Conservation (phyloP, 2,888 invertebrate species). For the Baccha elongata region DNA sequence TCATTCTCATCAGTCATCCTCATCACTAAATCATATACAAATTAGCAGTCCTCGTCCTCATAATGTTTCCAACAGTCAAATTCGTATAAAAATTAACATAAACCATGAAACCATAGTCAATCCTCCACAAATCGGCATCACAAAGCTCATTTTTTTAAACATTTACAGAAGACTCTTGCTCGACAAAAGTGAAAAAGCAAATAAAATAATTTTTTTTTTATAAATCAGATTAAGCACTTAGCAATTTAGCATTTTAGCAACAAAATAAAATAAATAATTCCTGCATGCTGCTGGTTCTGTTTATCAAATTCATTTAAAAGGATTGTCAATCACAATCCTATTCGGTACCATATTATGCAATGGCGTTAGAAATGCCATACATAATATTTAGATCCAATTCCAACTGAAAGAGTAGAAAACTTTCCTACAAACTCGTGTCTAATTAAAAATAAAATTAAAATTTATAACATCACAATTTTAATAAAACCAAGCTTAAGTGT, state of each 20-base stretch:
- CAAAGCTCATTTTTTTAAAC: neutral
- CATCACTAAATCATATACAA: too few species aligned
- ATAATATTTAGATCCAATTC: too few species aligned
- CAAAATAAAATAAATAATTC: constrained; percentile 41
- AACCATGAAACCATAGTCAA: neutral
- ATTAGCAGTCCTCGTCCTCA: too few species aligned
- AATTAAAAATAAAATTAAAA: constrained; percentile 68
- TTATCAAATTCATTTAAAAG: constrained; percentile 40
- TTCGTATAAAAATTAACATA: too few species aligned
- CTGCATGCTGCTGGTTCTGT: neutral
- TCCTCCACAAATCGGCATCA: neutral
- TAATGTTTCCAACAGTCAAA: too few species aligned
- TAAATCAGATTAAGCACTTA: constrained; percentile 70
- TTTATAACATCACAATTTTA: constrained; percentile 52
- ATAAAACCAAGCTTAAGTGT: constrained; percentile 33
- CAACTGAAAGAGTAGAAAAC: constrained; percentile 37
- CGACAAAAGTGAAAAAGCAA: neutral
- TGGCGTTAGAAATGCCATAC: neutral
- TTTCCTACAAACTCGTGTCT: constrained; percentile 61
- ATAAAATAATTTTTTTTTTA: constrained; percentile 16
- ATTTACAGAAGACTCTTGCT: neutral
- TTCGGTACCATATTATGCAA: neutral
- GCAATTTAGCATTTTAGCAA: constrained; percentile 65
- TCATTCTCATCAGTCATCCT: too few species aligned
- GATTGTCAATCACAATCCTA: constrained; percentile 56